Percentiles rank a stretch among this genome's conserved stretches.
phyloP scores from a whole-genome alignment of 2,113 vertebrate genomes.

The Clarias macrocephalus region DNA sequence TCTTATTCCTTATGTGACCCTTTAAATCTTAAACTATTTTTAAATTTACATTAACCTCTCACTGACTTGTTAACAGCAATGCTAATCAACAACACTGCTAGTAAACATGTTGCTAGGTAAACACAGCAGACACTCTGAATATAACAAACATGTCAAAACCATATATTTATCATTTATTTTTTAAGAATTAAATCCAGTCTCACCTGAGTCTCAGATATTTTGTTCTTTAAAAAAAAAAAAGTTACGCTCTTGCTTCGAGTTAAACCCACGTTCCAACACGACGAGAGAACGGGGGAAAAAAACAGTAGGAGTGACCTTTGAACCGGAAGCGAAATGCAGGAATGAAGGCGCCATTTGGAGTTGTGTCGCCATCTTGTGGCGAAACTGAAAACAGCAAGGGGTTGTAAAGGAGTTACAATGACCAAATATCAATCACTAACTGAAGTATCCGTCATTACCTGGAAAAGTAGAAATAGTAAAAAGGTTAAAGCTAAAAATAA shows the following conservation, averaged over 20 bases:
- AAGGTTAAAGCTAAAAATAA: too few relatives aligned
- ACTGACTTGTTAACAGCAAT: neutral
- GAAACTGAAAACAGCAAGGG: neutral
- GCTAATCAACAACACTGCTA: neutral
- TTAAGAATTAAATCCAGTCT: neutral
- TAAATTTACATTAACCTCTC: too few relatives aligned
- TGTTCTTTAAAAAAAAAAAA: too few relatives aligned
- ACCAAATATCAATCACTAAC: too few relatives aligned
- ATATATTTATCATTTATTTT: neutral
- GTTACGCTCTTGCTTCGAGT: neutral
- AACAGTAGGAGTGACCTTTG: neutral
- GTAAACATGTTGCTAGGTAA: neutral
- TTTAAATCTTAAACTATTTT: too few relatives aligned
- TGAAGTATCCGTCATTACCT: neutral
- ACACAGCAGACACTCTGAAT: neutral
- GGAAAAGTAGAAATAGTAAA: too few relatives aligned
- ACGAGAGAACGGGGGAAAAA: neutral
- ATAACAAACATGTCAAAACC: neutral
- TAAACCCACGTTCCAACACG: neutral
- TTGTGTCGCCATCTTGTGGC: neutral
- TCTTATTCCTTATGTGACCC: neutral
- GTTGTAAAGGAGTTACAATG: neutral
- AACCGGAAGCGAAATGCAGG: neutral
- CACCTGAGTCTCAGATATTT: neutral
- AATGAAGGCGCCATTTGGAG: neutral